Evolutionary conservation across 2,888 invertebrate genomes (phyloP).

Genomic region (Autographa pulchrina): DNA sequence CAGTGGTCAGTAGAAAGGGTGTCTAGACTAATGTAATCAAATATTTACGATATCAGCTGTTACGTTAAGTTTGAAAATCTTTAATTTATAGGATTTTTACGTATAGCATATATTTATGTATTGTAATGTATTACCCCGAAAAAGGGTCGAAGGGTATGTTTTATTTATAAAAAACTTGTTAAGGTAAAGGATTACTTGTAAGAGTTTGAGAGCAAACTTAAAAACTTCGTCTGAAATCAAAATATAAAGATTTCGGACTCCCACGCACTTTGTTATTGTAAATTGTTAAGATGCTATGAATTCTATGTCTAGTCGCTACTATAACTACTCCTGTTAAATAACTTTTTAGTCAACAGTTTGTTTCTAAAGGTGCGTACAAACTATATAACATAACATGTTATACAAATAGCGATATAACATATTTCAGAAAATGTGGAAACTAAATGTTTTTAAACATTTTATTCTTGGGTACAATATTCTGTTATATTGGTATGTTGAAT

Average conservation of each 20-base stretch:
- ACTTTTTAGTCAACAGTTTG: too few species aligned
- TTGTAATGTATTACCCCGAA: background rate
- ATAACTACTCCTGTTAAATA: too few species aligned
- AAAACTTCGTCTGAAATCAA: background rate
- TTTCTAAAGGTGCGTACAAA: too few species aligned
- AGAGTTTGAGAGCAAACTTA: background rate
- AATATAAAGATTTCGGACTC: background rate
- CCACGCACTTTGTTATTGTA: too few species aligned
- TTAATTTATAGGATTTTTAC: constrained; percentile 31
- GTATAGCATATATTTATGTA: constrained; percentile 18
- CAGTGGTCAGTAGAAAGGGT: constrained; percentile 17
- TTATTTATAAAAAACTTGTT: constrained; percentile 9
- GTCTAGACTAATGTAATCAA: constrained; percentile 49
- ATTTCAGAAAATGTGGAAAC: too few species aligned
- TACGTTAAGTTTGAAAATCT: constrained; percentile 29
- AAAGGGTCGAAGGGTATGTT: background rate
- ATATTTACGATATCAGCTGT: constrained; percentile 40
- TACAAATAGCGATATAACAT: too few species aligned
- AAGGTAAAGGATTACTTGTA: background rate
- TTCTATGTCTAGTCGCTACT: too few species aligned
- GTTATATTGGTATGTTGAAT: too few species aligned
- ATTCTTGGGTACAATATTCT: too few species aligned
- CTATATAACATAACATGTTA: too few species aligned
- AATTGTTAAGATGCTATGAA: too few species aligned
- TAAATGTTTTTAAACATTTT: too few species aligned